Base-by-base conservation (phyloP, 2,888 invertebrate genomes). In the Gisinianus flammeolus region DNA sequence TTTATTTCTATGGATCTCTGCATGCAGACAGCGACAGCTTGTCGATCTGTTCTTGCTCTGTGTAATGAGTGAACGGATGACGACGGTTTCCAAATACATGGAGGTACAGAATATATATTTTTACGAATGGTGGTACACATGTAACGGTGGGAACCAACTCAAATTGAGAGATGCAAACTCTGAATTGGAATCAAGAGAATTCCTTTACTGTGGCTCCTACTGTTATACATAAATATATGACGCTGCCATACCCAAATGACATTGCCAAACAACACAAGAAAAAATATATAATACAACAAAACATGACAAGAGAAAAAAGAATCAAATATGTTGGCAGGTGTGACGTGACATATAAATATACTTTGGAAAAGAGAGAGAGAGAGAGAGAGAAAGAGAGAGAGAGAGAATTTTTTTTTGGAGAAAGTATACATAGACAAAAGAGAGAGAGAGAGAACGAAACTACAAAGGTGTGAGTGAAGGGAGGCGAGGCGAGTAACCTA, bases 401-500 rank as follows among this genome's bases (percentile, higher is more conserved):
- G 19, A 44, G 44, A 44, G 1, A 44, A 16, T 12, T 44, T 44
- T 2, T 58, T 58, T 22, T 24, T 26, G 58, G 58, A 58, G 22
- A 58, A 58, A 26, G 22, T 58, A n/a, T n/a, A 79, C 33, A 75
- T 72, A 62, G 77, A 79, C 69, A 80, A 62, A 28, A 56, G 22
- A 68, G 67, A 75, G 24, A 75, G 44, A 79, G 68, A 26, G 67
- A 62, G 70, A 79, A 54, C 72, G 67, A 69, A 73, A 75, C 69
- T 69, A 35, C 28, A 76, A 66, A 76, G 68, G 54, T 69, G 76
- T 76, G 66, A 76, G 69, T 79, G 76, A 77, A 70, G 74, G 81
- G 80, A 79, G 81, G 82, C 79, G 79, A 79, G 80, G 81, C 79
- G 77, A 80, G 82, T 66, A 75, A 82, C 81, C 95, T 96, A 95